Base-by-base conservation (phyloP, 2,113 vertebrate genomes). In the Gymnogyps californianus region DNA sequence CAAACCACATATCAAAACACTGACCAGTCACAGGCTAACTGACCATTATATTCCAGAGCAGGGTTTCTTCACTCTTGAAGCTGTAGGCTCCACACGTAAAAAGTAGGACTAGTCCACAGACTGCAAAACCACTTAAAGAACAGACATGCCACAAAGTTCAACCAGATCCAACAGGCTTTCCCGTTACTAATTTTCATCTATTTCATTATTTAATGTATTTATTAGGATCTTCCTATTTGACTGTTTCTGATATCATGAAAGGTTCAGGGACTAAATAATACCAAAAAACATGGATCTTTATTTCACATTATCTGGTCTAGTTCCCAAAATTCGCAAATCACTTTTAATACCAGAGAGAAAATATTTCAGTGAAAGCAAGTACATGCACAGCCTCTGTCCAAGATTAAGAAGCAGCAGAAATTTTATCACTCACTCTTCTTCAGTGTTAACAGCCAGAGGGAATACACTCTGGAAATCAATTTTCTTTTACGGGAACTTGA, bases 391-490 rank as follows among this genome's bases (percentile, higher is more conserved):
- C 49, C 40, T 72, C 46, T 83, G 14, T 93, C 75, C 87, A 95
- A 91, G 74, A 82, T 89, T 51, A 66, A 87, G 44, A 8, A 92
- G 62, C 44, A 87, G 31, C 42, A 95, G 61, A n/a, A 94, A 57
- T 70, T 94, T 87, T 82, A 75, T 80, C 81, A 72, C 61, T 85
- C 57, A 49, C 65, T 92, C 70, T 77, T 95, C 90, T 96, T 93
- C 93, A 70, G 54, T 82, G 66, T 93, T 97, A 95, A 96, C 61
- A 87, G 82, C 83, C 75, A 77, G 91, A 94, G 96, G 54, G 87
- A 95, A 97, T 96, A 91, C 70, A 87, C 66, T 93, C 81, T 94
- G 89, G 87, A 97, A 97, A 95, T 95, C 87, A 72, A 20, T 95
- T 95, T 96, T 95, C 34, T 96, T 90, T 94, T 89, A 94, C 8